phyloP scores from a whole-genome alignment of 2,797 vertebrate species.

The Cuniculus paca region DNA sequence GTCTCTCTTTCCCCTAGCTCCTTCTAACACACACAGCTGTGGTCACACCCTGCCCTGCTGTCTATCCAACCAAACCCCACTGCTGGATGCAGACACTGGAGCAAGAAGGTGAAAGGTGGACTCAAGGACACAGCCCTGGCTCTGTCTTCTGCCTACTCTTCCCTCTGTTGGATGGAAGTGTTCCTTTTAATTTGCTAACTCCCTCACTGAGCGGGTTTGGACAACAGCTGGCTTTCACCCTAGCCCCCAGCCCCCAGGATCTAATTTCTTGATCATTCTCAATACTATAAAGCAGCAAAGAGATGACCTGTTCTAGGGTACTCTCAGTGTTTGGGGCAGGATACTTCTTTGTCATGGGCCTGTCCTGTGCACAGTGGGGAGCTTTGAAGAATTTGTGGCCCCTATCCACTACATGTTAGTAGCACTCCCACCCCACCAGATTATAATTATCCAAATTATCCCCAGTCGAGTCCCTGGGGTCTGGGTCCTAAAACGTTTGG shows the following conservation, averaged over 20 bases:
- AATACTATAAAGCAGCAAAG: background rate
- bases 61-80: background rate
- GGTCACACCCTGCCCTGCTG: background rate
- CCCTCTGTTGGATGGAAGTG: background rate
- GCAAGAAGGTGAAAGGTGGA: background rate
- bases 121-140: rapidly evolving
- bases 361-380: background rate
- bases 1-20: background rate
- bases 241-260: background rate
- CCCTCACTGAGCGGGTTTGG: background rate
- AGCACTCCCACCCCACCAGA: background rate
- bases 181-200: background rate
- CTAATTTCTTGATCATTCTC: background rate
- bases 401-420: background rate
- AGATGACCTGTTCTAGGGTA: background rate
- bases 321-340: background rate
- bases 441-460: background rate
- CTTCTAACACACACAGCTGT: too few relatives aligned
- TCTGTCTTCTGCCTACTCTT: too few relatives aligned
- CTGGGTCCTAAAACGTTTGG: background rate
- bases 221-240: background rate
- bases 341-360: background rate
- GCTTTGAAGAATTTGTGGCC: background rate
- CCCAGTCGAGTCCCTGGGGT: background rate
- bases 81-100: background rate